phyloP scores from a whole-genome alignment of 1,140 invertebrate species.

The Luehdorfia chinensis region DNA sequence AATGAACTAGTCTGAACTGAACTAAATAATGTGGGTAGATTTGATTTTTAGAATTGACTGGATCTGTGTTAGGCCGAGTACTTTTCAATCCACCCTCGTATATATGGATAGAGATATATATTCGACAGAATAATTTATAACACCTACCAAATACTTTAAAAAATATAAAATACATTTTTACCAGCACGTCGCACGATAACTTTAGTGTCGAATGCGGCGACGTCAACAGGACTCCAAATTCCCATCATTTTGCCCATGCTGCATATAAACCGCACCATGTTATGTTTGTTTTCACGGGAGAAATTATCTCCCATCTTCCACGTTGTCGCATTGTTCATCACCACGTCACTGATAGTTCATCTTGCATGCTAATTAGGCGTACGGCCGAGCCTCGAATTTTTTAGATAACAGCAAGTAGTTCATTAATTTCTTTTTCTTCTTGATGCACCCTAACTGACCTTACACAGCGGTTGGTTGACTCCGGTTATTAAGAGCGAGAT shows the following conservation, averaged over 20 bases:
- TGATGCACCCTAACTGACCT: background rate
- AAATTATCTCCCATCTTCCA: constrained; percentile 16
- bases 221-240: background rate
- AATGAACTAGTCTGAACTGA: no score
- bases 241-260: constrained; percentile 8
- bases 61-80: no score
- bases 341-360: constrained; percentile 23
- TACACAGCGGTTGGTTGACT: background rate
- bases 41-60: no score
- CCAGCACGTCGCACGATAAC: no score
- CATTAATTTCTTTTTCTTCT: constrained; percentile 4
- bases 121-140: no score
- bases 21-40: no score
- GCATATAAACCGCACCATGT: constrained; percentile 19
- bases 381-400: constrained; percentile 24
- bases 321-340: constrained; percentile 24
- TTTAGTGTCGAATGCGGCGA: background rate
- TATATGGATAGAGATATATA: no score
- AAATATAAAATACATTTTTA: no score
- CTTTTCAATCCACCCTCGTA: no score
- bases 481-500: constrained; percentile 2
- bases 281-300: constrained; percentile 20
- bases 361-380: constrained; percentile 25
- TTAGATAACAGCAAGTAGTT: constrained; percentile 20
- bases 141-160: no score